phyloP scores from a whole-genome alignment of 2,888 invertebrate genomes.

The Acholoe squamosa region DNA sequence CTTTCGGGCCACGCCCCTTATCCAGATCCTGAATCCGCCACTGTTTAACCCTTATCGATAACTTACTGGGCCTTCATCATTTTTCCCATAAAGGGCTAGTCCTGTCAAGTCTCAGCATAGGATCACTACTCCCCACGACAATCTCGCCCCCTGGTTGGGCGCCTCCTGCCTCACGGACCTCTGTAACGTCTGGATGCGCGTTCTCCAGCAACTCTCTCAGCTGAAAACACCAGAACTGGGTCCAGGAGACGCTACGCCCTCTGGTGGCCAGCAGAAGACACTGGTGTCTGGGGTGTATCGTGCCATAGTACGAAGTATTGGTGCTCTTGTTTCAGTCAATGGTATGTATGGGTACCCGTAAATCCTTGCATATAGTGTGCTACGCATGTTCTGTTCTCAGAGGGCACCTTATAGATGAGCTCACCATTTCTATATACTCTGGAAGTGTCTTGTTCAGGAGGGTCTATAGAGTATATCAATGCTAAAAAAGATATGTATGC shows the following conservation, averaged over 20 bases:
- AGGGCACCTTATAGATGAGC: no score
- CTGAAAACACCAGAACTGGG: neutral
- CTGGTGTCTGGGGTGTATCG: conserved; percentile 16
- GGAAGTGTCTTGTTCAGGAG: no score
- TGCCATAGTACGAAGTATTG: conserved; percentile 51
- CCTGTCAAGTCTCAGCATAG: neutral
- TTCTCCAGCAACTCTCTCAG: conserved; percentile 1
- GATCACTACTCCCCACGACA: neutral
- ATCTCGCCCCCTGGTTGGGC: conserved; percentile 8
- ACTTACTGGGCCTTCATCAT: no score
- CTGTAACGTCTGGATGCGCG: neutral
- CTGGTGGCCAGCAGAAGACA: neutral
- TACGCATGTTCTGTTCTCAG: no score
- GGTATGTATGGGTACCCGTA: neutral
- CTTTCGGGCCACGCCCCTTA: no score
- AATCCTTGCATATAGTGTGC: no score
- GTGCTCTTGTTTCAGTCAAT: conserved; percentile 52
- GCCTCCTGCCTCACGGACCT: neutral
- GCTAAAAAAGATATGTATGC: no score
- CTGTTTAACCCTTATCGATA: no score
- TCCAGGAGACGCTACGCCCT: conserved; percentile 2
- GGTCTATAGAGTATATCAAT: no score
- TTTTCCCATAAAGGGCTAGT: no score
- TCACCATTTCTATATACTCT: no score
- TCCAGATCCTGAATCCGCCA: no score